These are phyloP conservation scores for Eristalis arbustorum DNA, from an alignment of 2,888 invertebrate species.

Conservation along the genomic window DNA sequence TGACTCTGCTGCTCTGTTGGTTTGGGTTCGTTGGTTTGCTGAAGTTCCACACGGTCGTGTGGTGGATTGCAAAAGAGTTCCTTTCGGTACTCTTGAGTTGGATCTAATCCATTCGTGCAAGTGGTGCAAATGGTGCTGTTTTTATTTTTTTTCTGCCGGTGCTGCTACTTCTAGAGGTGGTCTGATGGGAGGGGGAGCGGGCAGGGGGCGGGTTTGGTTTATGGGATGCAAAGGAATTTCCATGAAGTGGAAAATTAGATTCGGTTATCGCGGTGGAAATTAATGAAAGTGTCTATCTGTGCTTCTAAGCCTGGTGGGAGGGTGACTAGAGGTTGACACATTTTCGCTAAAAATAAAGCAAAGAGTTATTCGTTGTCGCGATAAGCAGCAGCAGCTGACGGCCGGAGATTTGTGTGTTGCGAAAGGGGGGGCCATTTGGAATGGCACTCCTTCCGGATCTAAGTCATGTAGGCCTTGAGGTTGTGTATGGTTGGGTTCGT, in stretches of 20 bases:
- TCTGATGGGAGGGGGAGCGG: slow-evolving; percentile 1
- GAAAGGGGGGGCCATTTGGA: not conserved
- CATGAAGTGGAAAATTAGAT: slow-evolving; percentile 68
- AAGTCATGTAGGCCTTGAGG: too few relatives aligned
- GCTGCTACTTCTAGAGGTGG: not conserved
- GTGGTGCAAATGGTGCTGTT: slow-evolving; percentile 39
- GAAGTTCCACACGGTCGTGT: not conserved
- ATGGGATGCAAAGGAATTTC: slow-evolving; percentile 64
- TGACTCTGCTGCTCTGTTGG: not conserved
- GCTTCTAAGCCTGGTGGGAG: not conserved
- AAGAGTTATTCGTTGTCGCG: not conserved
- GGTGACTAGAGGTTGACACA: slow-evolving; percentile 35
- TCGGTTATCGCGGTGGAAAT: slow-evolving; percentile 63
- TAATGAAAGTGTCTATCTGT: slow-evolving; percentile 61
- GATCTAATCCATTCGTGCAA: slow-evolving; percentile 68
- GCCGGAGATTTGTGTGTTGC: not conserved
- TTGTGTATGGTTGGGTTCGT: too few relatives aligned
- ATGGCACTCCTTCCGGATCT: too few relatives aligned
- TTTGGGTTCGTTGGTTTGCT: not conserved
- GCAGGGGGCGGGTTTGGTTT: slow-evolving; percentile 20
- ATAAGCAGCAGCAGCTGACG: not conserved
- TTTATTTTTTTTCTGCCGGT: not conserved
- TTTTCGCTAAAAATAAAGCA: not conserved
- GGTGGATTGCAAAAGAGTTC: slow-evolving; percentile 66
- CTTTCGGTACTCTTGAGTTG: slow-evolving; percentile 65